Evolutionary conservation across 2,113 vertebrate species (phyloP).

Genomic region (Thryonomys swinderianus): DNA sequence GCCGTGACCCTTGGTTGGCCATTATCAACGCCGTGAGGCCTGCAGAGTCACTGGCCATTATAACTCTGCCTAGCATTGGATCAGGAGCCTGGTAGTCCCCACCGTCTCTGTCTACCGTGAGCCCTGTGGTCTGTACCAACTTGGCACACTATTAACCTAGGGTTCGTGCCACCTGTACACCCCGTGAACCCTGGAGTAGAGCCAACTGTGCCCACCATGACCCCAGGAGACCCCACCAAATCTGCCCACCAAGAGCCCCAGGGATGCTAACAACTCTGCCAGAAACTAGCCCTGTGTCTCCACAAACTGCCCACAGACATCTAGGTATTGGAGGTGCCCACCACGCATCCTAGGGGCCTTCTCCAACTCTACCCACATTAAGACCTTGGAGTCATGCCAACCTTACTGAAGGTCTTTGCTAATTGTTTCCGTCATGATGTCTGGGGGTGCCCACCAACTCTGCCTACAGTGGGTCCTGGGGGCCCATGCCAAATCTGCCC

Average conservation of each 20-base stretch:
- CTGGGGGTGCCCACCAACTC: too few species aligned
- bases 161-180: too few species aligned
- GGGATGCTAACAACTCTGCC: background rate
- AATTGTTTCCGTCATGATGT: background rate
- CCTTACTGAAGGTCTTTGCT: background rate
- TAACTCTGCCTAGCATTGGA: too few species aligned
- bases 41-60: too few species aligned
- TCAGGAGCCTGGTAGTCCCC: background rate
- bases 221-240: background rate
- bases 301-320: background rate
- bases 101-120: accelerated
- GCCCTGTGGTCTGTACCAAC: background rate
- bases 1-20: too few species aligned
- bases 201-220: background rate
- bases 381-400: background rate
- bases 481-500: background rate
- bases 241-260: background rate
- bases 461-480: too few species aligned
- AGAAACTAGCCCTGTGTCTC: background rate
- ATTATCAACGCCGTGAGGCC: too few species aligned
- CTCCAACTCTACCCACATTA: background rate
- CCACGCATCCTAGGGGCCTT: background rate
- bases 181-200: background rate
- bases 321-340: background rate
- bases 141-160: background rate